A percentile compares a stretch with the other conserved stretches of the same genome.
phyloP scores from a whole-genome alignment of 2,113 vertebrate genomes.

The Zeus faber region DNA sequence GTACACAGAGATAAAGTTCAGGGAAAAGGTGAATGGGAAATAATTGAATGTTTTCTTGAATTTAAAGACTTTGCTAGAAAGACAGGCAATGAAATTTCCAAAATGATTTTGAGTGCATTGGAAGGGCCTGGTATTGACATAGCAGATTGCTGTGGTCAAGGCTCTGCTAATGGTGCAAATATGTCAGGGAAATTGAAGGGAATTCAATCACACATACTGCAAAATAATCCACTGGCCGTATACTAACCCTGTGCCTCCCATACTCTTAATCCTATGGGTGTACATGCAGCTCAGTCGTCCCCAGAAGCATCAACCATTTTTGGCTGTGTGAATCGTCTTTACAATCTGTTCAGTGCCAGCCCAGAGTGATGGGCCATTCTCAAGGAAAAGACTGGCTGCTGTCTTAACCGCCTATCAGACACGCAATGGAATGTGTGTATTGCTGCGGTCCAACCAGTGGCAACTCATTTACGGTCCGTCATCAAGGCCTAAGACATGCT shows the following conservation, averaged over 20 bases:
- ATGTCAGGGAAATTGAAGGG: slow-evolving; percentile 10
- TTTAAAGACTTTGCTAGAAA: background rate
- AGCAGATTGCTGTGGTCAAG: slow-evolving; percentile 10
- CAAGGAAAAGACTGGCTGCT: slow-evolving; percentile 6
- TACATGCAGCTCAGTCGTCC: background rate
- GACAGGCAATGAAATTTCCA: background rate
- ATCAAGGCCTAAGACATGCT: too few species aligned
- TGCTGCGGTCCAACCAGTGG: too few species aligned
- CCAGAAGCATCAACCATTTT: background rate
- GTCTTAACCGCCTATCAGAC: too few species aligned
- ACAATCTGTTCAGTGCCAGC: background rate
- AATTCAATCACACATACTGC: background rate
- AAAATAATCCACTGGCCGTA: slow-evolving; percentile 6
- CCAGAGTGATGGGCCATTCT: background rate
- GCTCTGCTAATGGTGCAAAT: slow-evolving; percentile 11
- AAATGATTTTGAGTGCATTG: background rate
- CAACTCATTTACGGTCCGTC: too few species aligned
- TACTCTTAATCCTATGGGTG: background rate
- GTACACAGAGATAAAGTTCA: background rate
- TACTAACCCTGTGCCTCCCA: slow-evolving; percentile 6
- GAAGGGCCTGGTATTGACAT: background rate
- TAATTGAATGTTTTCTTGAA: background rate
- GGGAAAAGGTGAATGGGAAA: background rate
- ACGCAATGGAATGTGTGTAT: too few species aligned
- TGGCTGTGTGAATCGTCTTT: background rate